Base-by-base conservation (phyloP, 92 coral and sea anemone genomes). In the Porites rus region DNA sequence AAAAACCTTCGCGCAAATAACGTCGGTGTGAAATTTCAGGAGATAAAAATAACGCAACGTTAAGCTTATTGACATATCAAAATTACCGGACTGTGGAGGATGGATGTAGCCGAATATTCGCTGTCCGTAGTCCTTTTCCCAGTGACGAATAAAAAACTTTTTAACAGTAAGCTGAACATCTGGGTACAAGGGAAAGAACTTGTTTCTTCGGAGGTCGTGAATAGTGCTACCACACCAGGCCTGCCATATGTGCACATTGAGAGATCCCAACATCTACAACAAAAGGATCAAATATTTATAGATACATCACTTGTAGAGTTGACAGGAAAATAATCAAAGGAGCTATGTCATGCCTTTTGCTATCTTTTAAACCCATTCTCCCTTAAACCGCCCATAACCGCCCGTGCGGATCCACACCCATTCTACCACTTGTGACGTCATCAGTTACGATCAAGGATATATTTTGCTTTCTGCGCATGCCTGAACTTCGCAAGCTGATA, bases 181-280 rank as follows among this genome's bases (percentile, higher is more conserved):
- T 22, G 99, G 99, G 89, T 87, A 97, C 83, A 79, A 84, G 24
- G 99, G 99, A 80, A 93, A 97, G 88, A 95, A 96, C 78, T 84
- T 91, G 84, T 93, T 95, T 24, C 99, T 84, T 22, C 99, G 90
- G 77, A 97, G 85, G 82, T 97, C 99, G 73, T 93, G 96, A 10
- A 94, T 91, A 6, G 99, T 95, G 80, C 92, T 95, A 3, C 99
- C 99, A 88, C 99, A 97, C 98, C 99, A 97, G 75, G 98, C 98
- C 80, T 95, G 95, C 99, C 99, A 97, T 53, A 97, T 80, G 79
- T 97, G 99, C 61, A 95, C 97, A 78, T 97, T 97, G 58, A 97
- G 94, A 72, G 85, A 82, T 54, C 99, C 99, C 78, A 88, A 88
- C 93, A 97, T 93, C 99, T 97, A 68, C 20, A 73, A 16, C 43